Percentiles rank a stretch among this genome's conserved stretches.
These are phyloP conservation scores for Dendroctonus ponderosae DNA, from an alignment of 1,140 invertebrate species.

Conservation along the genomic window DNA sequence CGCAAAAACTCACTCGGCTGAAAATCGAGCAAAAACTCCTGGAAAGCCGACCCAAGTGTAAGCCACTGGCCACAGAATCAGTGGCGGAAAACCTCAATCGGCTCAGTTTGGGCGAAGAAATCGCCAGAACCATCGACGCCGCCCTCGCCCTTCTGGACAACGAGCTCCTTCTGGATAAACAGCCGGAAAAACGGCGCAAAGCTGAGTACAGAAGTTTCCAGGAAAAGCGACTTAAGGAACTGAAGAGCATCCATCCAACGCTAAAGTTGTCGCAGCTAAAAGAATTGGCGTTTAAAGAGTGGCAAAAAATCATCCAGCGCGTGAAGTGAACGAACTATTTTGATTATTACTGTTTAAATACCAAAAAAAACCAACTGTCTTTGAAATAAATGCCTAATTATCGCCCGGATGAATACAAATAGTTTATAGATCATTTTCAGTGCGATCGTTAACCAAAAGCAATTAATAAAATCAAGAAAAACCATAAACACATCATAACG, in stretches of 20 bases:
- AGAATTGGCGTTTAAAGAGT: constrained; percentile 83
- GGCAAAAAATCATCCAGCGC: constrained; percentile 80
- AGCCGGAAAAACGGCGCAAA: constrained; percentile 92
- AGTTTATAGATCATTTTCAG: too few relatives aligned
- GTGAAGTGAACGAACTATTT: too few relatives aligned
- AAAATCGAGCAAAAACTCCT: constrained; percentile 75
- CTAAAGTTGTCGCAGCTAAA: constrained; percentile 82
- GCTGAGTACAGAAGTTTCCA: constrained; percentile 91
- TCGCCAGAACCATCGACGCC: constrained; percentile 85
- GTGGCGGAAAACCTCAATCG: constrained; percentile 92
- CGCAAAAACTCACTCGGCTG: too few relatives aligned
- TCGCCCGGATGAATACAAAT: too few relatives aligned
- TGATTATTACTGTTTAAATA: too few relatives aligned
- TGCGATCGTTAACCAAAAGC: constrained; percentile 3
- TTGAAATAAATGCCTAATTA: too few relatives aligned
- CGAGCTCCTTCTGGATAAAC: constrained; percentile 66
- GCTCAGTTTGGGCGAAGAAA: constrained; percentile 74
- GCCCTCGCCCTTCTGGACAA: constrained; percentile 58
- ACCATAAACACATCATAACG: constrained; percentile 18
- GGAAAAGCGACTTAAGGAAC: constrained; percentile 74
- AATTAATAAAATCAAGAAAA: constrained; percentile 16
- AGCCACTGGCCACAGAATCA: constrained; percentile 54
- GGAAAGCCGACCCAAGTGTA: constrained; percentile 31
- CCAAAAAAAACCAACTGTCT: too few relatives aligned
- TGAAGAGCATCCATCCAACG: constrained; percentile 91